Conservation (phyloP, 2,797 vertebrate genomes). For the Diceros bicornis region DNA sequence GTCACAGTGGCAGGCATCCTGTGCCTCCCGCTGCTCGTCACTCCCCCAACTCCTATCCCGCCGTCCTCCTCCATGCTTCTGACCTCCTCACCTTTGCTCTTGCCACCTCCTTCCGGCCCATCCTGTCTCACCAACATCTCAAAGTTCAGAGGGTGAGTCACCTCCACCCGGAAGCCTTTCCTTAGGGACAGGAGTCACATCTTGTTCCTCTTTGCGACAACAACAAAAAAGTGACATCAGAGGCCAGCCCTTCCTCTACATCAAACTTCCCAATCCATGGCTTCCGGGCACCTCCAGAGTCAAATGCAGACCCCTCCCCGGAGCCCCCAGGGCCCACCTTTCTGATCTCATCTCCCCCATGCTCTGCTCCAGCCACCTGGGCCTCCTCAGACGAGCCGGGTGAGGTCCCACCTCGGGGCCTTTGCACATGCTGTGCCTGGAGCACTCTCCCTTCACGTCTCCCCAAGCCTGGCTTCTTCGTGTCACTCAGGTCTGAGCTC, state of each 20-base stretch:
- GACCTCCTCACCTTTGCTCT: background rate
- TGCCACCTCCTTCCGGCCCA: background rate
- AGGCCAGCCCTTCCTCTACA: background rate
- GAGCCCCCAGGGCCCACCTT: background rate
- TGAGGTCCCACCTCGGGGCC: background rate
- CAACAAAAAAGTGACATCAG: conserved; percentile 30
- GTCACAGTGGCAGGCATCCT: background rate
- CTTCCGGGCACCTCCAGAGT: background rate
- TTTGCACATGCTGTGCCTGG: fast-evolving
- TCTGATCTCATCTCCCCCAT: no score
- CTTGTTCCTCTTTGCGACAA: background rate
- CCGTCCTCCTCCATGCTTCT: no score
- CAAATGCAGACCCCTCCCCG: background rate
- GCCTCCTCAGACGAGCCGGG: fast-evolving
- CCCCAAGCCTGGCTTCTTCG: background rate
- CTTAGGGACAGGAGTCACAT: conserved; percentile 12
- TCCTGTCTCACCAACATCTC: conserved; percentile 19
- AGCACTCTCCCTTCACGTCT: background rate
- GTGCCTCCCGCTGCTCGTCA: no score
- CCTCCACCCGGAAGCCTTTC: conserved; percentile 56
- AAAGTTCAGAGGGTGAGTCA: conserved; percentile 53
- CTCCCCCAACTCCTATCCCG: fast-evolving
- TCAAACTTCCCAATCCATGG: background rate
- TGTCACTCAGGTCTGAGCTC: background rate
- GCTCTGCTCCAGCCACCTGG: background rate